Conservation (phyloP, 2,113 vertebrate species). For the Platycercus adscitus region DNA sequence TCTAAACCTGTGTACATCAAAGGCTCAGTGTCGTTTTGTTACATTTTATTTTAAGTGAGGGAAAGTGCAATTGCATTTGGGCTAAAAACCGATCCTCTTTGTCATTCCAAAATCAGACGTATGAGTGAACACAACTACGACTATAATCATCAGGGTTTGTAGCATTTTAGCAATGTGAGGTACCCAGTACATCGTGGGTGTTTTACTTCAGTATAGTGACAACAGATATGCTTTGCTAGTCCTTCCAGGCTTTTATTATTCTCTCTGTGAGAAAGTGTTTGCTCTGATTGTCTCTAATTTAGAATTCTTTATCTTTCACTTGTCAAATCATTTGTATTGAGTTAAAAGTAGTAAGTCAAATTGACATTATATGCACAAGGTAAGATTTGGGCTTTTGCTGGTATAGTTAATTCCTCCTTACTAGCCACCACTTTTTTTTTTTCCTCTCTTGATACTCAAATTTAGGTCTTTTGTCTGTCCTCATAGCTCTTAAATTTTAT, state of each 20-base stretch:
- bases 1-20: background rate
- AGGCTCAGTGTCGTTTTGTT: background rate
- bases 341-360: background rate
- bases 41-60: background rate
- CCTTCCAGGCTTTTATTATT: background rate
- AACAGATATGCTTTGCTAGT: background rate
- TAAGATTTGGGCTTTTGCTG: background rate
- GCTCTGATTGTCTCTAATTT: background rate
- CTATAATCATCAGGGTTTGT: background rate
- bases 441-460: background rate
- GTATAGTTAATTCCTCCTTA: background rate
- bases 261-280: background rate
- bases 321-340: background rate
- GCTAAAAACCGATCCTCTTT: background rate
- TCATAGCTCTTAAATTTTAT: background rate
- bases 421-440: background rate
- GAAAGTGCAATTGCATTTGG: background rate
- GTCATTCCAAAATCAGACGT: background rate
- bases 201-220: background rate
- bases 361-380: background rate
- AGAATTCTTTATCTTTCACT: constrained; percentile 29
- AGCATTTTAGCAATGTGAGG: background rate
- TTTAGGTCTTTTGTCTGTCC: background rate
- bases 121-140: background rate
- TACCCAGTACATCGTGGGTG: background rate